A percentile compares a stretch with the other conserved stretches of the same genome.
Evolutionary conservation across 2,113 vertebrate species (phyloP).

Genomic region (Eupsittula cactorum): DNA sequence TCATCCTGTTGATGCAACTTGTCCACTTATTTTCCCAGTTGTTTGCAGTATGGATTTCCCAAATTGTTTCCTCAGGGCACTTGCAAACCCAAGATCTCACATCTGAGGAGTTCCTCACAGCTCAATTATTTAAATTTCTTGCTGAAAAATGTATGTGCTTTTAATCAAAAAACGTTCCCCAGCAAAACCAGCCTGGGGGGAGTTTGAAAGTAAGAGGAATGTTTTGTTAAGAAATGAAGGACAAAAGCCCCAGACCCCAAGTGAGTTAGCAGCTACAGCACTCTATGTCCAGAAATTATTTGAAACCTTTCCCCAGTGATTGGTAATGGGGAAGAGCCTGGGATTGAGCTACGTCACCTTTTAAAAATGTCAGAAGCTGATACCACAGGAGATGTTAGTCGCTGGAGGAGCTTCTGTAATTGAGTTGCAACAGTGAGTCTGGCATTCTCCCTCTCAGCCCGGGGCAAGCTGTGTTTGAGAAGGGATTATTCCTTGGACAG

Average conservation of each 20-base stretch:
- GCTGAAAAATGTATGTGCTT: slow-evolving; percentile 40
- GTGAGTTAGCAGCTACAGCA: not conserved
- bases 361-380: not conserved
- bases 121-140: slow-evolving; percentile 56
- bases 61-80: slow-evolving; percentile 36
- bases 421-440: not conserved
- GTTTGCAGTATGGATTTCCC: slow-evolving; percentile 50
- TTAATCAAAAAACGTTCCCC: slow-evolving; percentile 20
- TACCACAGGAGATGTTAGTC: not conserved
- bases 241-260: not conserved
- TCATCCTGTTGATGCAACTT: slow-evolving; percentile 39
- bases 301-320: not conserved
- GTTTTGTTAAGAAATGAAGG: not conserved
- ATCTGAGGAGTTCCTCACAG: slow-evolving; percentile 21
- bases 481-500: not conserved
- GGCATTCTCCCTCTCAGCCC: not conserved
- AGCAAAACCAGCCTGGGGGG: slow-evolving; percentile 11
- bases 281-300: not conserved
- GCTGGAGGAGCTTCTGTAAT: not conserved
- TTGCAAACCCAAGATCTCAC: slow-evolving; percentile 15
- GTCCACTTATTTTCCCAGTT: slow-evolving; percentile 57
- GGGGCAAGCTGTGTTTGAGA: not conserved
- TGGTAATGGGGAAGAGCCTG: not conserved
- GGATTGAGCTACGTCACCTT: not conserved
- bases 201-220: not conserved